A percentile compares a stretch with the other conserved stretches of the same genome.
Conservation (phyloP, 2,113 vertebrate genomes). For the Aegithalos caudatus region DNA sequence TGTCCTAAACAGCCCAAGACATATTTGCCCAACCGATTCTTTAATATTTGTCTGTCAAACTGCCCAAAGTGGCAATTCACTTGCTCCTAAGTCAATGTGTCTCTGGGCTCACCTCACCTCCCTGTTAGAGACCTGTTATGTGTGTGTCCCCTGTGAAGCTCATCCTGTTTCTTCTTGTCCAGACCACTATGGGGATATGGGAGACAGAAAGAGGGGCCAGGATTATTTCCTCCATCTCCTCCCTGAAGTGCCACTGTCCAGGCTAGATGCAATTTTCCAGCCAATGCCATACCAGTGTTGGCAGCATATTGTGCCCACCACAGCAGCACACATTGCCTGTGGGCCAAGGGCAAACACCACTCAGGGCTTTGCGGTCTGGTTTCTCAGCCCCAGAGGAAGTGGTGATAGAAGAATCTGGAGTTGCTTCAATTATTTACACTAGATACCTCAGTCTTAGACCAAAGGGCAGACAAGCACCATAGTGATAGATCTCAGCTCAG, state of each 20-base stretch:
- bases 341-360: background rate
- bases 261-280: background rate
- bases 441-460: background rate
- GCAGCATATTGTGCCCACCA: background rate
- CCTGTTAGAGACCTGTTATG: background rate
- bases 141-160: background rate
- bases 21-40: background rate
- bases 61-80: background rate
- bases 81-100: background rate
- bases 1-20: background rate
- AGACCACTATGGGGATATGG: background rate
- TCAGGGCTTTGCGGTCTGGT: background rate
- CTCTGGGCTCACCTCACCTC: background rate
- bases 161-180: background rate
- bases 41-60: background rate
- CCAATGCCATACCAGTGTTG: background rate
- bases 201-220: background rate
- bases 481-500: background rate
- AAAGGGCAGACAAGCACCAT: background rate
- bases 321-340: background rate
- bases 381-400: background rate
- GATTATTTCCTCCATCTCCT: background rate
- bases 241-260: background rate
- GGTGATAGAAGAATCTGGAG: background rate
- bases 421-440: background rate